Conservation (phyloP, 1,140 invertebrate species). For the Ctenoplectra terminalis region DNA sequence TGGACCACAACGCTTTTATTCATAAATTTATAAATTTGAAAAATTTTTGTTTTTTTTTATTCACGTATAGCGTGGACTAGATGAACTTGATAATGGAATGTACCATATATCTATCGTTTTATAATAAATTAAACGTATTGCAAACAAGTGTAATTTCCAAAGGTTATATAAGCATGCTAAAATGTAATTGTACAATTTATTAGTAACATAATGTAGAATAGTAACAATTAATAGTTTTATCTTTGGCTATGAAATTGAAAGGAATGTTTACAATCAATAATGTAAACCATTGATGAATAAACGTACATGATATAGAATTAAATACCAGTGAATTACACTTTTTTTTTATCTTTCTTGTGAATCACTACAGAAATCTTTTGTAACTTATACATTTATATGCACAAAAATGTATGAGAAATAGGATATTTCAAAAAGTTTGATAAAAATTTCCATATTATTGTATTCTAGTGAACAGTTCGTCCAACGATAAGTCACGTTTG, state of each 20-base stretch:
- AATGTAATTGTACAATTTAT: neutral
- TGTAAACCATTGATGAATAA: neutral
- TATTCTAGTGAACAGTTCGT: neutral
- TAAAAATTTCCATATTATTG: slow-evolving; percentile 12
- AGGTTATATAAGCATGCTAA: neutral
- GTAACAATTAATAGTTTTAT: slow-evolving; percentile 1
- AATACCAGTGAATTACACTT: neutral
- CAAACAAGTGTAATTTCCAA: neutral
- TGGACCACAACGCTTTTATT: slow-evolving; percentile 1
- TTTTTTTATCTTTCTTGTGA: neutral
- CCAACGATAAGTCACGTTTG: slow-evolving; percentile 10
- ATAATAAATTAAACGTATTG: no score
- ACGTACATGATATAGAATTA: neutral
- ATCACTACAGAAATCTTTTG: slow-evolving; percentile 2
- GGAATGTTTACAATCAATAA: slow-evolving; percentile 20
- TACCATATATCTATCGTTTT: no score
- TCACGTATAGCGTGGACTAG: slow-evolving; percentile 57
- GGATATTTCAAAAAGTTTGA: slow-evolving; percentile 21
- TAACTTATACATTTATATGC: neutral
- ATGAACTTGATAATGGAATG: slow-evolving; percentile 53
- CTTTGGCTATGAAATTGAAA: slow-evolving; percentile 26
- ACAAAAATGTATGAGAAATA: neutral
- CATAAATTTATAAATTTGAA: slow-evolving; percentile 35
- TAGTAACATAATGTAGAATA: neutral
- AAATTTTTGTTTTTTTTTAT: slow-evolving; percentile 22